Percentiles rank a stretch among this genome's conserved stretches.
phyloP scores from a whole-genome alignment of 2,888 invertebrate species.

The Panopea generosa region DNA sequence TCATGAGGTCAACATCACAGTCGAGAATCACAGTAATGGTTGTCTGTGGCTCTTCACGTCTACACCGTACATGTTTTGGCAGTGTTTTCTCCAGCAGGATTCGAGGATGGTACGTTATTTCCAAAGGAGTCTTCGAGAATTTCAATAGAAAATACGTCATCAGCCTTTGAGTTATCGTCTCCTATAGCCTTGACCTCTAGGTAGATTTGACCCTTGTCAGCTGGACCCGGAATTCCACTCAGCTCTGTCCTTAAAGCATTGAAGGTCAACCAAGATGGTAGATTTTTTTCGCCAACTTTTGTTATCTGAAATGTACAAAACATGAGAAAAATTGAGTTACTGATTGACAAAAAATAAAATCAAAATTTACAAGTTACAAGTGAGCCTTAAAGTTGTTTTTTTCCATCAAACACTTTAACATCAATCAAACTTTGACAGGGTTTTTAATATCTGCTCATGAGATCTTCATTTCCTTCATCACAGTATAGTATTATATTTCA shows the following conservation, averaged over 20 bases:
- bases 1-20: conserved; percentile 88
- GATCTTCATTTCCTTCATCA: too few species aligned
- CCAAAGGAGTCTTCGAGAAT: conserved; percentile 85
- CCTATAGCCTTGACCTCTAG: conserved; percentile 83
- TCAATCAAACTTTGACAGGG: too few species aligned
- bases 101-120: conserved; percentile 47
- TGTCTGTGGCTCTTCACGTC: conserved; percentile 87
- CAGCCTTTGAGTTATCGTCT: conserved; percentile 84
- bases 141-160: conserved; percentile 90
- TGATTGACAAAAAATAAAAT: not conserved
- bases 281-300: conserved; percentile 70
- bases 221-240: conserved; percentile 89
- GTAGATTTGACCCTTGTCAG: conserved; percentile 89
- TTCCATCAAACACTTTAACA: too few species aligned
- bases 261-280: conserved; percentile 87
- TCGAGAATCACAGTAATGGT: conserved; percentile 90
- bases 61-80: conserved; percentile 78
- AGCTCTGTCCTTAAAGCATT: conserved; percentile 90
- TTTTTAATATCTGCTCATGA: too few species aligned
- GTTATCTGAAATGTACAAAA: conserved; percentile 71
- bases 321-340: not conserved
- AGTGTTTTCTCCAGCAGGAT: conserved; percentile 66
- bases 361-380: too few species aligned
- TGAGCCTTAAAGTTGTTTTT: too few species aligned
- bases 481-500: too few species aligned